Conservation (phyloP, 23 tunicate genomes). For the Styela clava region DNA sequence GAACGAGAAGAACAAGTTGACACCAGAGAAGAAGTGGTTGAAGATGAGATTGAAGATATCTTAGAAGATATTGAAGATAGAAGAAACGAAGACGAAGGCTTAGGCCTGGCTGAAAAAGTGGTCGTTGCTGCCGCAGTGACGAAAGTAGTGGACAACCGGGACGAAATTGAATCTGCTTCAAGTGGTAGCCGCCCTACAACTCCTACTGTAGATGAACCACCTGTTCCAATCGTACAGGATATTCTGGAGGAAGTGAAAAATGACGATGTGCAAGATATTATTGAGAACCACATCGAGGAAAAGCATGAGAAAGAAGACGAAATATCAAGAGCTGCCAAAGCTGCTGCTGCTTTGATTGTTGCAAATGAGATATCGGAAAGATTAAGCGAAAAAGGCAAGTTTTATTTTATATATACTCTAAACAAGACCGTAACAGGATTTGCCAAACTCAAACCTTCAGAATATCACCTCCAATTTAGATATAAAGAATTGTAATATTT, state of each 20-base stretch:
- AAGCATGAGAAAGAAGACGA: conserved; percentile 20
- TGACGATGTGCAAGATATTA: not conserved
- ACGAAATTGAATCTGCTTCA: conserved; percentile 18
- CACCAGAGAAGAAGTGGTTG: not conserved
- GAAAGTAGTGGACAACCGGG: conserved; percentile 23
- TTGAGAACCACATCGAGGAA: not conserved
- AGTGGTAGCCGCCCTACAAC: conserved; percentile 21
- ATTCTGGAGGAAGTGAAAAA: not conserved
- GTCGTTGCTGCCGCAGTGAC: conserved; percentile 19
- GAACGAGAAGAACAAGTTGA: conserved; percentile 25
- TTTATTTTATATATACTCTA: too few relatives aligned
- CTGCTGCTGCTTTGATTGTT: conserved; percentile 27
- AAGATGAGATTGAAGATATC: conserved; percentile 39
- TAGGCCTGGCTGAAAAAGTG: conserved; percentile 11
- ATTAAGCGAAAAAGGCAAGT: conserved; percentile 3
- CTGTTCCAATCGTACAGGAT: not conserved
- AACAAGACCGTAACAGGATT: too few relatives aligned
- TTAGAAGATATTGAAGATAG: conserved; percentile 48
- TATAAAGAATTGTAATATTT: too few relatives aligned
- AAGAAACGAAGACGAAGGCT: not conserved
- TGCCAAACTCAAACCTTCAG: too few relatives aligned
- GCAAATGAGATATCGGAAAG: conserved; percentile 16
- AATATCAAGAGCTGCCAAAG: not conserved
- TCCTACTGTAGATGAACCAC: not conserved
- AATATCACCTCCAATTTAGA: too few relatives aligned